Base-by-base conservation (phyloP, 1,140 invertebrate genomes). In the Danaus plexippus region DNA sequence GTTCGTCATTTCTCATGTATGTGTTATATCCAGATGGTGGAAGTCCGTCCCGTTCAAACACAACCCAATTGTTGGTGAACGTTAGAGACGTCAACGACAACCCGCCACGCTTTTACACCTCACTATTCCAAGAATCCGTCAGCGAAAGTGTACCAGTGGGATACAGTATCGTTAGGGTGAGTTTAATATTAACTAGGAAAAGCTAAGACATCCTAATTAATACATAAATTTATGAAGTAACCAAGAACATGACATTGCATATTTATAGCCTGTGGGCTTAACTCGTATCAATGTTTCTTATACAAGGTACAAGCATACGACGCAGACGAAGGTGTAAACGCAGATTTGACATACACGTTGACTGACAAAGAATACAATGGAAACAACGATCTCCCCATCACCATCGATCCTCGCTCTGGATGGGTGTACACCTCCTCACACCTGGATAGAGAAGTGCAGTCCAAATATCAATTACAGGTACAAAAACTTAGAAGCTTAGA, bases 1-100 rank as follows among this genome's bases (percentile, higher is more conserved):
- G 22, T 32, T 32, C 5, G 4, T 32, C 22, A 32, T 32, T 32
- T 32, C 22, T 32, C 22, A 32, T 32, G 22, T 32, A 32, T 32
- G 22, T 32, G 22, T 32, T 6, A 22, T 8, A 12, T 47, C 47
- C 58, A 91, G 97, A 98, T 73, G 93, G 93, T 13, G 97, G 97
- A 4, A 93, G 92, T 73, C 96, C 97, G 1, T 93, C 95, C 0
- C 89, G 94, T 22, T 96, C 96, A 0, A 98, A 98, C 79, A 98
- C 95, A 0, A 98, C 97, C 0, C 94, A 96, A 70, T 87, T 99
- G 12, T 79, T 97, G 49, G 92, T 99, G 0, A 95, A 95, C 74
- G 94, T 99, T 0, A 91, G 92, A 62, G 97, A 99, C 77, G 92
- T 97, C 0, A 99, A 99, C 72, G 97, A 99, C 80, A 98, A 99